Evolutionary conservation across 2,888 invertebrate species (phyloP).

Genomic region (Antheraea assamensis): DNA sequence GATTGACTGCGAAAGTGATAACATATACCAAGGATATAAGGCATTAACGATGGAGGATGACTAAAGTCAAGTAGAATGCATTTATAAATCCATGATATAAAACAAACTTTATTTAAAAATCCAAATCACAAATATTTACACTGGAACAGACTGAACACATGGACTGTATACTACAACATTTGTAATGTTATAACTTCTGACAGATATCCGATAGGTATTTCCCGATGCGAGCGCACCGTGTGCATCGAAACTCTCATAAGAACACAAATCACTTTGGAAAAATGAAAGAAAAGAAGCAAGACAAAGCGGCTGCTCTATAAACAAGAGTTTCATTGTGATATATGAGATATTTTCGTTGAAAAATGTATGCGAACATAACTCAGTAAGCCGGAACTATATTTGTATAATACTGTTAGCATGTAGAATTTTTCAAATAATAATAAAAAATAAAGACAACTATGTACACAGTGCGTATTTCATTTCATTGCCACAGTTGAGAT

Average conservation of each 20-base stretch:
- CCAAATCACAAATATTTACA: background rate
- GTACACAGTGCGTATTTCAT: background rate
- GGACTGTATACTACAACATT: constrained; percentile 58
- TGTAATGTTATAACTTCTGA: constrained; percentile 70
- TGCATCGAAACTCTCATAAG: constrained; percentile 65
- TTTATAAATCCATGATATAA: background rate
- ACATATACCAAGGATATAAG: background rate
- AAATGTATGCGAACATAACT: constrained; percentile 63
- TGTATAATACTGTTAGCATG: background rate
- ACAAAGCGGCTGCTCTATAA: constrained; percentile 69
- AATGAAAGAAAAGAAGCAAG: constrained; percentile 53
- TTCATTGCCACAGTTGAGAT: background rate
- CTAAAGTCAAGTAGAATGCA: no score
- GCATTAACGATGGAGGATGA: background rate
- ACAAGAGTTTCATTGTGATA: constrained; percentile 71
- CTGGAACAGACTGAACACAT: background rate
- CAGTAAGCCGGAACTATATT: constrained; percentile 45
- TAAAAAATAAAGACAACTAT: background rate
- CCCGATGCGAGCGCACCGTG: constrained; percentile 53
- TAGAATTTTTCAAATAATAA: background rate
- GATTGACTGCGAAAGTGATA: background rate
- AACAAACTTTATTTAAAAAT: background rate
- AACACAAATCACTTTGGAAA: constrained; percentile 70
- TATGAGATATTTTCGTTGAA: constrained; percentile 70
- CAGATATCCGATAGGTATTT: constrained; percentile 70